phyloP scores from a whole-genome alignment of 2,113 vertebrate genomes.

The Hoplias malabaricus region DNA sequence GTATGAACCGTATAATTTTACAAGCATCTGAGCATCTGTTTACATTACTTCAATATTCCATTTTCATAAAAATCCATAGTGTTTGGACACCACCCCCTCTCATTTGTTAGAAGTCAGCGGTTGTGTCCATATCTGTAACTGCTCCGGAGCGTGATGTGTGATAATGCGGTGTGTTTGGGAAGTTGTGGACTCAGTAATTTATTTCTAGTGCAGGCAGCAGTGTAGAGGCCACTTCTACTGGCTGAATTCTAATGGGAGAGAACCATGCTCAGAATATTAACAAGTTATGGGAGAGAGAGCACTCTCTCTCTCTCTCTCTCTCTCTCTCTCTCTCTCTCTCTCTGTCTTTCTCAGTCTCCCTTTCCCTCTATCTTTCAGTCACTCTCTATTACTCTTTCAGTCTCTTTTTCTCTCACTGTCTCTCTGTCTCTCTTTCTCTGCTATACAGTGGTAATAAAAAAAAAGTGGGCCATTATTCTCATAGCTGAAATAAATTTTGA shows the following conservation, averaged over 20 bases:
- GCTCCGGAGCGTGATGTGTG: neutral
- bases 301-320: conserved; percentile 17
- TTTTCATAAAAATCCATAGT: neutral
- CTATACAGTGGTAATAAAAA: conserved; percentile 22
- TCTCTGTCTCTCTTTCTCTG: conserved; percentile 10
- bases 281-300: too few species aligned
- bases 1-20: neutral
- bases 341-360: neutral
- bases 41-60: neutral
- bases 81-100: neutral
- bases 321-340: conserved; percentile 1
- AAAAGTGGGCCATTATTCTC: conserved; percentile 32
- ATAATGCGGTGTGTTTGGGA: conserved; percentile 28
- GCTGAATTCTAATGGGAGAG: conserved; percentile 63
- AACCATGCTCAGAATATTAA: conserved; percentile 64
- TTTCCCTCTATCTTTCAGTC: neutral
- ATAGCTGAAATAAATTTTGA: conserved; percentile 32
- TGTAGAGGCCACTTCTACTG: conserved; percentile 54
- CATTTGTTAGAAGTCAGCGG: neutral
- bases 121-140: neutral
- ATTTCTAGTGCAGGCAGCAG: conserved; percentile 59
- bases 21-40: neutral
- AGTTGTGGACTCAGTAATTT: conserved; percentile 61
- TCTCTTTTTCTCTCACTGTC: conserved; percentile 10
- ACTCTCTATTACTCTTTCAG: too few species aligned